Base-by-base conservation (phyloP, 2,888 invertebrate genomes). In the Gastrophysa polygoni region DNA sequence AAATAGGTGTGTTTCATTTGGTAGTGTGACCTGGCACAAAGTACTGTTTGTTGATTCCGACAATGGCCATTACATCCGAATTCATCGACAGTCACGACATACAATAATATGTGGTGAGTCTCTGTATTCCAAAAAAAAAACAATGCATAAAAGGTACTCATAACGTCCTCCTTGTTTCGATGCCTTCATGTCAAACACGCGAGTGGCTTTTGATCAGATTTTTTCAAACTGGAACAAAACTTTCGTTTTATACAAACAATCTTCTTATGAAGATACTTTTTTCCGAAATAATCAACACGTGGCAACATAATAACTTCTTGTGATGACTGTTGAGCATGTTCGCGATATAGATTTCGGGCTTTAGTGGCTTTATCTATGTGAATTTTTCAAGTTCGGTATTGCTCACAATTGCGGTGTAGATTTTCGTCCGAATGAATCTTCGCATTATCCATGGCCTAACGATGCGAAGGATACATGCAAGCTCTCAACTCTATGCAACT, bases 131-230 rank as follows among this genome's bases (percentile, higher is more conserved):
- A n/a, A n/a, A n/a, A n/a, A n/a, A 47, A 57, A 20, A 50, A 57
- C 50, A 64, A 61, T 8, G 52, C 47, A 48, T 60, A 51, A 49
- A 52, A 63, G 34, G 60, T 57, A 44, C 57, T 60, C 11, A 57
- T 20, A 51, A 63, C 16, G 47, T 76, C 75, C 48, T 76, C 75
- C 47, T 75, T 62, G 32, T 52, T 44, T 24, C 57, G 49, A 29
- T n/a, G n/a, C n/a, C n/a, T n/a, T 57, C 71, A 73, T 29, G n/a
- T n/a, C n/a, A 71, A 55, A 46, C 61, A 59, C 14, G 71, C 69
- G 16, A 67, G 18, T 4, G 67, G 56, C 24, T 54, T 24, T 51
- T 51, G 46, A 28, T 54, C 59, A 46, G 5, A 34, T 50, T 50
- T 59, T 49, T 62, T 56, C 50, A 57, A 34, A 48, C 18, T 50